A percentile compares a stretch with the other conserved stretches of the same genome.
These are phyloP conservation scores for Narcine bancroftii DNA, from an alignment of 2,113 vertebrate species.

Conservation along the genomic window DNA sequence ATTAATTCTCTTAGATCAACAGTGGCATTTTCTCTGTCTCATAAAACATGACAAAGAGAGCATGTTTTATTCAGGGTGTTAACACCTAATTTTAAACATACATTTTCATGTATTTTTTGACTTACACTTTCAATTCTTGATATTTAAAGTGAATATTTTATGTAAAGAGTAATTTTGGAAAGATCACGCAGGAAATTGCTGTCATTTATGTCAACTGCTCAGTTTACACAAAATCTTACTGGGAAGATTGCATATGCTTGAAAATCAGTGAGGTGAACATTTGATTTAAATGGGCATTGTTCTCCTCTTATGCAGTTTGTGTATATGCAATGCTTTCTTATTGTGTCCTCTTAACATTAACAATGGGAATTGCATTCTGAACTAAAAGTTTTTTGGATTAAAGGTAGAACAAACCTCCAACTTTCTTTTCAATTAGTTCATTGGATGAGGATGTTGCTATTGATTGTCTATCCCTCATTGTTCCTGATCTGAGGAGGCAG, in stretches of 20 bases:
- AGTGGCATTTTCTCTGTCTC: conserved; percentile 67
- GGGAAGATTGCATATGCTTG: not conserved
- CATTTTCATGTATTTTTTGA: conserved; percentile 6
- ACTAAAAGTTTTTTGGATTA: no score
- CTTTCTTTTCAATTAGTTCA: no score
- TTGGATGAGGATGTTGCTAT: no score
- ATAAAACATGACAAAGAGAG: conserved; percentile 66
- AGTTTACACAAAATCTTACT: not conserved
- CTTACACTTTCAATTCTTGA: conserved; percentile 9
- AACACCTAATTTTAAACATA: conserved; percentile 20
- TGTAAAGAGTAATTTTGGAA: not conserved
- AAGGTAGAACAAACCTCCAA: no score
- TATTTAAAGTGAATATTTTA: conserved; percentile 37
- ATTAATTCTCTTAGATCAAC: conserved; percentile 69
- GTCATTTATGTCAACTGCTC: not conserved
- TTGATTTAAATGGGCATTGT: not conserved
- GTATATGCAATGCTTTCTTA: not conserved
- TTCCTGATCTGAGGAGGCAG: no score
- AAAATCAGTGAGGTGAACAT: not conserved
- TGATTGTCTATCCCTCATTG: no score
- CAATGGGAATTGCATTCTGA: not conserved
- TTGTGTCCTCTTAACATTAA: not conserved
- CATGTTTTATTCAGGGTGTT: conserved; percentile 66
- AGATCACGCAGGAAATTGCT: not conserved
- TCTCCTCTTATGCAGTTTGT: not conserved